Evolutionary conservation across 1,140 invertebrate species (phyloP).

Genomic region (Pomacea maculata): DNA sequence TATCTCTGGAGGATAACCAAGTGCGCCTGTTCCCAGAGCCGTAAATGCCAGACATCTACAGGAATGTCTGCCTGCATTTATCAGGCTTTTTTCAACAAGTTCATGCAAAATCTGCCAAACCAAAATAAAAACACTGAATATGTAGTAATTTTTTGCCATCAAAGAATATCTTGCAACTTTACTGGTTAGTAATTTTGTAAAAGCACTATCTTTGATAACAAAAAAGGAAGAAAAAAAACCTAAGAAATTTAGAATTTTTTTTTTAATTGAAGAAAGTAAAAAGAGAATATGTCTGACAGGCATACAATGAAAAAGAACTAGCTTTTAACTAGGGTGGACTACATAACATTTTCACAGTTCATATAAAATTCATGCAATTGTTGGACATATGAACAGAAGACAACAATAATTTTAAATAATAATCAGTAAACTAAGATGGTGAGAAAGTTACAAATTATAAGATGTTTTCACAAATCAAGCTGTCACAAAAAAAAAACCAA

Average conservation of each 20-base stretch:
- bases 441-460: not conserved
- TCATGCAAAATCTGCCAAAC: slow-evolving; percentile 4
- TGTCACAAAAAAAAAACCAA: not conserved
- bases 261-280: not conserved
- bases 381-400: too few relatives aligned
- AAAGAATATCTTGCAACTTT: not conserved
- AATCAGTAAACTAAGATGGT: too few relatives aligned
- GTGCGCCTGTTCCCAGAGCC: not conserved
- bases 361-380: too few relatives aligned
- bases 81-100: slow-evolving; percentile 8
- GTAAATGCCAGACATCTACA: not conserved
- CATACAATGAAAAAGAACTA: too few relatives aligned
- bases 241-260: not conserved
- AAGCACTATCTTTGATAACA: too few relatives aligned
- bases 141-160: not conserved
- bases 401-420: too few relatives aligned
- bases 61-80: not conserved
- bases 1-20: not conserved
- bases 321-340: too few relatives aligned
- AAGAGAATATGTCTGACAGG: too few relatives aligned
- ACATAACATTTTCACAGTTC: too few relatives aligned
- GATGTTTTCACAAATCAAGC: too few relatives aligned
- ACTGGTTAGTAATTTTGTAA: too few relatives aligned
- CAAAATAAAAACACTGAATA: not conserved
- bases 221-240: too few relatives aligned